phyloP scores from a whole-genome alignment of 1,140 invertebrate genomes.

The Tetramorium alpestre region DNA sequence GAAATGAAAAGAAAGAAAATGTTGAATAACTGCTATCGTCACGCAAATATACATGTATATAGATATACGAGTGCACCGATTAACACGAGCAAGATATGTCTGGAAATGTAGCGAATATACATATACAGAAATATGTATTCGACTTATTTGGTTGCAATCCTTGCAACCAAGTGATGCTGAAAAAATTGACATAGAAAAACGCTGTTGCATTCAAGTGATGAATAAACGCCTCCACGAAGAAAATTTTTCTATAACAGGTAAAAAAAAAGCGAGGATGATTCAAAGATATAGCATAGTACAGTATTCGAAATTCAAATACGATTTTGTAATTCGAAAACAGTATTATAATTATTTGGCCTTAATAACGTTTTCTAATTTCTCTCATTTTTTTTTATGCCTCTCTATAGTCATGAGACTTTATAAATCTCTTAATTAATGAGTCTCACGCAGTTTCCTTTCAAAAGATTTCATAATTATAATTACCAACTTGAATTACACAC shows the following conservation, averaged over 20 bases:
- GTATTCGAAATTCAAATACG: background rate
- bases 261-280: background rate
- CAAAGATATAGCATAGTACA: background rate
- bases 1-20: background rate
- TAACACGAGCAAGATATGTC: background rate
- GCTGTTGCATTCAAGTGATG: background rate
- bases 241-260: background rate
- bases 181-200: background rate
- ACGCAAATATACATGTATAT: background rate
- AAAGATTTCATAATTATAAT: slow-evolving; percentile 15
- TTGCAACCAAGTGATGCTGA: background rate
- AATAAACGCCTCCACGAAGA: background rate
- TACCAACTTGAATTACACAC: background rate
- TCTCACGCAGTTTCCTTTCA: background rate
- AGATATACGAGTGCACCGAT: background rate
- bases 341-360: background rate
- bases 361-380: background rate
- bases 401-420: background rate
- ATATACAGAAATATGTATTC: background rate
- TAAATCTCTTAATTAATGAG: slow-evolving; percentile 52
- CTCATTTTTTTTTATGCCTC: background rate
- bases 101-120: background rate
- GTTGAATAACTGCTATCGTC: background rate
- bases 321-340: background rate
- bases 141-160: background rate